Evolutionary conservation across 2,113 vertebrate species (phyloP).

Genomic region (Nycticorax nycticorax): DNA sequence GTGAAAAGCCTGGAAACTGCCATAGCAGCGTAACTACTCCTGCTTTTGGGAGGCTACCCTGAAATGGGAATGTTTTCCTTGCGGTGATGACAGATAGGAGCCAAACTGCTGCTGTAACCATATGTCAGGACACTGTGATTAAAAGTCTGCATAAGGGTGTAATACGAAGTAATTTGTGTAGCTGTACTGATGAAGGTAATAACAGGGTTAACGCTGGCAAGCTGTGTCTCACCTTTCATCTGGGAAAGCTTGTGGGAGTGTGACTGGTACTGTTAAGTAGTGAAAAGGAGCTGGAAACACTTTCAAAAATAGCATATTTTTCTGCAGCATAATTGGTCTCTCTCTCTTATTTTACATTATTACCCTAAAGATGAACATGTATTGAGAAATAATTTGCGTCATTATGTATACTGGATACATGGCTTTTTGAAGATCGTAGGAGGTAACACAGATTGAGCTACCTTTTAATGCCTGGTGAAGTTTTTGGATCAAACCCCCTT

Average conservation of each 20-base stretch:
- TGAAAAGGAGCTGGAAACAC: conserved; percentile 29
- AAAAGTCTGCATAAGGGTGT: background rate
- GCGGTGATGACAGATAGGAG: background rate
- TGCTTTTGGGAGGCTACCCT: background rate
- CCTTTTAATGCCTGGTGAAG: background rate
- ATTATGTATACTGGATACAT: background rate
- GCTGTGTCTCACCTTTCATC: conserved; percentile 42
- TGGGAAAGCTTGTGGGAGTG: conserved; percentile 44
- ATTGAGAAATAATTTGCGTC: background rate
- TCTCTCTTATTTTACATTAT: conserved; percentile 9
- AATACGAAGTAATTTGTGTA: background rate
- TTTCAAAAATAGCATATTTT: conserved; percentile 41
- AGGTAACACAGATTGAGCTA: background rate
- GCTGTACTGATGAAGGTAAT: conserved; percentile 30
- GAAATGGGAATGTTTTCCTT: conserved; percentile 19
- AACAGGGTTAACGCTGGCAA: conserved; percentile 25
- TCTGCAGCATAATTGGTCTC: background rate
- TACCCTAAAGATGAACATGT: background rate
- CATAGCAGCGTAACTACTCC: background rate
- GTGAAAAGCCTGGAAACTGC: background rate
- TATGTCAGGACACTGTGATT: background rate
- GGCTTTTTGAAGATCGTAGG: background rate
- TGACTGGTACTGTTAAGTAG: conserved; percentile 16
- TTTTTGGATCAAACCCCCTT: background rate
- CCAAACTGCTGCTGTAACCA: conserved; percentile 11